These are phyloP conservation scores for Dendrocincla fuliginosa DNA, from an alignment of 2,797 vertebrate species.

Conservation along the genomic window DNA sequence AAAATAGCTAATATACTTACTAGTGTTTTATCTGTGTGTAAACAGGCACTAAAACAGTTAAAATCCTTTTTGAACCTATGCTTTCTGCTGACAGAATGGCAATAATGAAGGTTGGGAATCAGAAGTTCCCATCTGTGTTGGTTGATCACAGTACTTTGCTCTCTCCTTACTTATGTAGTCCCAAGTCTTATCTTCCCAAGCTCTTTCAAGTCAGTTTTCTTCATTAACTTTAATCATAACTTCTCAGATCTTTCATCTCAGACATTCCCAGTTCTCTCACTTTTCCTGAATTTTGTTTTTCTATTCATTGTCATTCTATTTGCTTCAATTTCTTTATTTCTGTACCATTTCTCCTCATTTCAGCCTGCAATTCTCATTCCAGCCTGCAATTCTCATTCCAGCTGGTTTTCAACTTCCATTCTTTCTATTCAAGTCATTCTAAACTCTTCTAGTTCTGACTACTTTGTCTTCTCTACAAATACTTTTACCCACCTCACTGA, in stretches of 20 bases:
- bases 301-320: neutral
- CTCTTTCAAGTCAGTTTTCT: neutral
- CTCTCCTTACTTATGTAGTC: neutral
- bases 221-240: neutral
- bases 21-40: neutral
- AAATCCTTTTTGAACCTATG: neutral
- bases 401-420: neutral
- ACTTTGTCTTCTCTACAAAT: neutral
- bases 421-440: neutral
- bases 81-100: neutral
- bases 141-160: neutral
- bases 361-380: neutral
- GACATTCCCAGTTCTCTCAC: neutral
- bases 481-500: neutral
- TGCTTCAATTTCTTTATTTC: neutral
- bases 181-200: neutral
- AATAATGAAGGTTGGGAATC: neutral
- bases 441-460: neutral
- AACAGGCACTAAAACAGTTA: neutral
- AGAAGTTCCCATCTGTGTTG: neutral
- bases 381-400: neutral
- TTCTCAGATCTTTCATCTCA: neutral
- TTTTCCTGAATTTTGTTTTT: neutral
- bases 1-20: neutral
- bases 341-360: neutral